A percentile compares a stretch with the other conserved stretches of the same genome.
Conservation (phyloP, 2,797 vertebrate species). For the Eulemur mongoz region DNA sequence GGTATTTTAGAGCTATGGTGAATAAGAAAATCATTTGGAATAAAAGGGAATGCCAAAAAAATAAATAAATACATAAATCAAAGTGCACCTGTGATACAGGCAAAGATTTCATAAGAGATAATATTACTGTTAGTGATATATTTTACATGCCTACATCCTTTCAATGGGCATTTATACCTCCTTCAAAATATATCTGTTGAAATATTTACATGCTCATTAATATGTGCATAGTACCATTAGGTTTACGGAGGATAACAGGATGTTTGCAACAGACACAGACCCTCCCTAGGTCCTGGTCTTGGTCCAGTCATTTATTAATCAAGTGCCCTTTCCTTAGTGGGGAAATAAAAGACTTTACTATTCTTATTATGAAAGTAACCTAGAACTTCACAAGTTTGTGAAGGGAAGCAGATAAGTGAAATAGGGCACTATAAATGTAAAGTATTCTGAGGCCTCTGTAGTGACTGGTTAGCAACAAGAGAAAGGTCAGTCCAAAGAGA, state of each 20-base stretch:
- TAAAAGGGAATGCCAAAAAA: background rate
- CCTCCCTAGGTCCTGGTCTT: background rate
- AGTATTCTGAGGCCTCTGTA: background rate
- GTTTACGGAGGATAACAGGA: background rate
- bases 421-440: background rate
- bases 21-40: constrained; percentile 21
- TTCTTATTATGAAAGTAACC: background rate
- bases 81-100: background rate
- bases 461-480: background rate
- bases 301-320: background rate
- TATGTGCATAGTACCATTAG: background rate
- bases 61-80: background rate
- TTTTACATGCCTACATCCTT: background rate
- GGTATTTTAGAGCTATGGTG: background rate
- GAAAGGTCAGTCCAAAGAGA: background rate
- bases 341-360: background rate
- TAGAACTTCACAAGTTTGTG: background rate
- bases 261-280: background rate
- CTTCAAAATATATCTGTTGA: background rate
- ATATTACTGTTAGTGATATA: background rate
- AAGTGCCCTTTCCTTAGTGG: background rate
- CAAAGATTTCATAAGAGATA: background rate
- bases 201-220: background rate
- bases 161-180: background rate
- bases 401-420: background rate